Evolutionary conservation across 2,113 vertebrate genomes (phyloP).

Genomic region (Amblyornis subalaris): DNA sequence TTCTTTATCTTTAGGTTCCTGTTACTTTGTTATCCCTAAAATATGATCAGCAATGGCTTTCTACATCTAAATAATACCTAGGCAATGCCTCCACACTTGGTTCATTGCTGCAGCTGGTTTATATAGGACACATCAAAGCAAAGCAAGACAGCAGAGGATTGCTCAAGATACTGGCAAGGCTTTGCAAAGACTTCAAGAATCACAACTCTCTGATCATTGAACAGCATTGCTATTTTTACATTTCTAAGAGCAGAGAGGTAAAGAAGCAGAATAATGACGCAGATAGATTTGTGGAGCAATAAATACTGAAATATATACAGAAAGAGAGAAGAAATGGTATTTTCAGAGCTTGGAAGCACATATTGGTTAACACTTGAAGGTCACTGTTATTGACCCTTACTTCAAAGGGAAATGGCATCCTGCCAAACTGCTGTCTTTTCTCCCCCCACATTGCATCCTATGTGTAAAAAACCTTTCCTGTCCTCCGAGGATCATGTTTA

Average conservation of each 20-base stretch:
- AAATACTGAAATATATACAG: background rate
- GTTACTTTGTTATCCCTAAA: background rate
- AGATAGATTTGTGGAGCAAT: background rate
- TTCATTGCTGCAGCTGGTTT: background rate
- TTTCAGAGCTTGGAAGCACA: background rate
- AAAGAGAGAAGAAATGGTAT: background rate
- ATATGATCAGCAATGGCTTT: background rate
- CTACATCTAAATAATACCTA: background rate
- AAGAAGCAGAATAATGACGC: background rate
- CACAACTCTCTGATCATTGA: background rate
- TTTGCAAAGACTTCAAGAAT: background rate
- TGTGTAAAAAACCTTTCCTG: background rate
- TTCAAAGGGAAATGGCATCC: background rate
- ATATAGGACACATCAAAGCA: background rate
- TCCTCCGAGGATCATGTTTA: background rate
- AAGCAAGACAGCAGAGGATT: background rate
- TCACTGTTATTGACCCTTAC: background rate
- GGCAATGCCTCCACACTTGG: background rate
- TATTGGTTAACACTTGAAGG: background rate
- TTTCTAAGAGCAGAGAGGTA: background rate
- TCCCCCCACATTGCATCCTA: accelerated
- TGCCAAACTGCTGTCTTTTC: background rate
- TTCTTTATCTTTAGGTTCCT: background rate
- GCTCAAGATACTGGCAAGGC: background rate
- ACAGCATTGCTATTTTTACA: background rate